Evolutionary conservation across 2,113 vertebrate genomes (phyloP), one percentile per base, ranked within the genome.

Genomic region (Grantiella picta): DNA sequence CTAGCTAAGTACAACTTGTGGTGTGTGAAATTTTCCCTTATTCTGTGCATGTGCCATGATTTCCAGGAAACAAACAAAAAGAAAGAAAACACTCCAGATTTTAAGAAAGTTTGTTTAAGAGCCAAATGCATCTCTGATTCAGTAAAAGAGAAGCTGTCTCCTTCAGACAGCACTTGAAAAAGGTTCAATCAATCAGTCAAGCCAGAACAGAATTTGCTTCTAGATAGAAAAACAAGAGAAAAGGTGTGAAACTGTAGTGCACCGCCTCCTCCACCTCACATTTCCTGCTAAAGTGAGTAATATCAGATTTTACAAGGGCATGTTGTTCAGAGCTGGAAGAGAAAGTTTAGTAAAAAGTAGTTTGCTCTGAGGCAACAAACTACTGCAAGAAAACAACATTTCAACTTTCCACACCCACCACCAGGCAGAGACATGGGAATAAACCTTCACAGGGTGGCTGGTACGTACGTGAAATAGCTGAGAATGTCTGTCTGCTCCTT

Each of bases 221-320:
- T 90, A 82, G 69, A 96, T 40, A 53, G 59, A 93, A 95, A 92
- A 94, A 88, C 73, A 94, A 94, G 84, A 91, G 84, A 85, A 97
- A 94, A 93, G 93, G 90, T 95, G 93, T 78, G 86, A 97, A 93
- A 93, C 54, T 77, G 65, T 60, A 90, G 90, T 56, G 82, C 7
- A 92, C 31, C 76, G 96, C 93, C 93, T 96, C 90, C 92, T 91
- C 92, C 92, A 86, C 94, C 90, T 94, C 87, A 71, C 44, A 93
- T 79, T 93, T 96, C 88, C 88, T 94, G 93, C 83, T 93, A 25
- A 94, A 94, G 65, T 93, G 90, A 97, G 90, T 95, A 95, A 96
- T 94, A 80, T 27, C 57, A 23, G 54, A 60, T 81, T 95, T 92
- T 90, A 86, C 92, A 95, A 89, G 93, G 88, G 68, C 80, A 95